These are phyloP conservation scores for Catamblyrhynchus diadema DNA, from an alignment of 2,797 vertebrate genomes.

Conservation along the genomic window DNA sequence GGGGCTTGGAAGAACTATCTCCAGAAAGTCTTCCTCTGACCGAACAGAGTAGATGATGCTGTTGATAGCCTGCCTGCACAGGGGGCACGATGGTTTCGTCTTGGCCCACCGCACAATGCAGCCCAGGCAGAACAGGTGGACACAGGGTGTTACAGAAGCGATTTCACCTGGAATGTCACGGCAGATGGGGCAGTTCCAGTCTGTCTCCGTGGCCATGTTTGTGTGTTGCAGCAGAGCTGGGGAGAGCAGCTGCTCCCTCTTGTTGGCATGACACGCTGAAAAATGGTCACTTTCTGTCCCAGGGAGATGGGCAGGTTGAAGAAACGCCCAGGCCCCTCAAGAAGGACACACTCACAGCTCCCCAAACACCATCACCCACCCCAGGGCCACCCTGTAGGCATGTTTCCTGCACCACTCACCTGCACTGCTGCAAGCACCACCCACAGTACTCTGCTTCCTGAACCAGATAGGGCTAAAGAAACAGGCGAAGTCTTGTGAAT, in stretches of 20 bases:
- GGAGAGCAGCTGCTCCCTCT: neutral
- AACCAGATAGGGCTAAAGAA: neutral
- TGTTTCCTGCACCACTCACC: neutral
- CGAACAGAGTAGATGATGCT: neutral
- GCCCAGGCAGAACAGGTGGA: neutral
- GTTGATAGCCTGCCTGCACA: neutral
- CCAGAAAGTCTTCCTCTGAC: neutral
- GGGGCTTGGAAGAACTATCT: neutral
- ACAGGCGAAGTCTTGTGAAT: neutral
- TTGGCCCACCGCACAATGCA: neutral
- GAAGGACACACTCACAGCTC: neutral
- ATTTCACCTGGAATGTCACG: neutral
- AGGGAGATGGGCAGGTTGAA: accelerated
- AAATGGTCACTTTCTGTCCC: neutral
- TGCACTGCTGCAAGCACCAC: neutral
- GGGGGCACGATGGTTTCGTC: neutral
- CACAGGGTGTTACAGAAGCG: neutral
- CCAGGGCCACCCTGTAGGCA: accelerated
- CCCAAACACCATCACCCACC: accelerated
- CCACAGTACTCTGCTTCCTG: neutral
- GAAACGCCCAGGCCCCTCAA: neutral
- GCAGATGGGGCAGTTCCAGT: neutral
- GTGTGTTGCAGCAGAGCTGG: neutral
- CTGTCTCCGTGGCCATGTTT: neutral
- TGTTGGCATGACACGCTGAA: accelerated